Conservation (phyloP, 2,797 vertebrate species). For the Rhincodon typus region DNA sequence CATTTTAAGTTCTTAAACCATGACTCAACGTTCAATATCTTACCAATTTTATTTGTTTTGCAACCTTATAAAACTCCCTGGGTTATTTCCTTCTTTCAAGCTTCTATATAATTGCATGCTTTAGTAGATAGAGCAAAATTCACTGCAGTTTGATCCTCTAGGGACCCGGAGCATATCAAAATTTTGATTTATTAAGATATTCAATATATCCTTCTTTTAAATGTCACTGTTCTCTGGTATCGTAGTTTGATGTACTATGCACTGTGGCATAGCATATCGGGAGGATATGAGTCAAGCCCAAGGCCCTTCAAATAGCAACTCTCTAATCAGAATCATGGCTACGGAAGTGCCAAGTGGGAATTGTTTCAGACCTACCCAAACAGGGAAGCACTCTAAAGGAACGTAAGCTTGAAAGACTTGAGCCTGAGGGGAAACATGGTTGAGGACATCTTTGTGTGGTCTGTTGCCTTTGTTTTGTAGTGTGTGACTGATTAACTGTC, state of each 20-base stretch:
- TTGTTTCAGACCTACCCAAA: not conserved
- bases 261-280: not conserved
- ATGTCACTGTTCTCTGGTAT: too few species aligned
- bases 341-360: not conserved
- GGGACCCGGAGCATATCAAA: not conserved
- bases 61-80: not conserved
- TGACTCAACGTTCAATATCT: not conserved
- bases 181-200: constrained; percentile 15
- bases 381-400: constrained; percentile 28
- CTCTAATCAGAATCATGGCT: constrained; percentile 12
- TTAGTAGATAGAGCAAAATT: not conserved
- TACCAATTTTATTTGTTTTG: not conserved
- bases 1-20: not conserved
- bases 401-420: not conserved
- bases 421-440: constrained; percentile 8
- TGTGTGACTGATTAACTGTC: constrained; percentile 7
- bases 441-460: not conserved
- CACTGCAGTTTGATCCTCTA: not conserved
- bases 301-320: not conserved
- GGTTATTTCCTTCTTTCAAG: not conserved
- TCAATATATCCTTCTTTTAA: not conserved
- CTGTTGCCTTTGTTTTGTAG: constrained; percentile 16
- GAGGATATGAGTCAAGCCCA: not conserved
- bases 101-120: not conserved
- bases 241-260: not conserved